These are phyloP conservation scores for Sarcophaga subvicina DNA, from an alignment of 2,888 invertebrate genomes.

Conservation along the genomic window DNA sequence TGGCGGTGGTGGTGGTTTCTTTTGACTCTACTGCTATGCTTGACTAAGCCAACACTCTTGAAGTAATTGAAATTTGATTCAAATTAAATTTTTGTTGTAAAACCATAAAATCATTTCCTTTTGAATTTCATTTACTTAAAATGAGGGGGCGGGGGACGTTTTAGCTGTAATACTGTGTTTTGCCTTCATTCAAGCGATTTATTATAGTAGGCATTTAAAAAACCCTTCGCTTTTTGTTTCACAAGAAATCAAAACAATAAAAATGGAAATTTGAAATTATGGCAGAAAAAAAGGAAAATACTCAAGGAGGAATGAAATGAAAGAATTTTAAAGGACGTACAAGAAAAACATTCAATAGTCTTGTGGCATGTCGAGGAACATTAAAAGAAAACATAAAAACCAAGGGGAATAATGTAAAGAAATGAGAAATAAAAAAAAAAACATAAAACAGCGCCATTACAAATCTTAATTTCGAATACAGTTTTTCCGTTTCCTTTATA, in stretches of 20 bases:
- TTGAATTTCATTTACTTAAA: not conserved
- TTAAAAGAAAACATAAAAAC: slow-evolving; percentile 37
- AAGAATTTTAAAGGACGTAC: slow-evolving; percentile 34
- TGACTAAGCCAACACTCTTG: not conserved
- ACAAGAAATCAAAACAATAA: slow-evolving; percentile 56
- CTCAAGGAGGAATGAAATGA: not conserved
- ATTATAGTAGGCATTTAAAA: slow-evolving; percentile 3
- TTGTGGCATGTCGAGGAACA: slow-evolving; percentile 50
- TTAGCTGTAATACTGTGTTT: not conserved
- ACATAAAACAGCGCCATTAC: slow-evolving; percentile 14
- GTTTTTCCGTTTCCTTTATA: slow-evolving; percentile 13
- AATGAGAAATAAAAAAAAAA: not conserved
- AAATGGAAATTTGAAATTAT: slow-evolving; percentile 30
- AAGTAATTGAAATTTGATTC: not conserved
- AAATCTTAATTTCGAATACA: slow-evolving; percentile 32
- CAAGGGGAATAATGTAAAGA: not conserved
- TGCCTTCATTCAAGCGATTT: not conserved
- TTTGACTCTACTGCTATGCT: not conserved
- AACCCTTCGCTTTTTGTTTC: slow-evolving; percentile 22
- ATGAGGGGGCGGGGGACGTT: not conserved
- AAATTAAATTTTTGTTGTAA: not conserved
- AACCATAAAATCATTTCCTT: not conserved
- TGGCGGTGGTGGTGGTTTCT: not conserved
- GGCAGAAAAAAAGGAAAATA: slow-evolving; percentile 13
- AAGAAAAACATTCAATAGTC: slow-evolving; percentile 21